phyloP scores from a whole-genome alignment of 2,113 vertebrate species.

The Synodontis membranacea region DNA sequence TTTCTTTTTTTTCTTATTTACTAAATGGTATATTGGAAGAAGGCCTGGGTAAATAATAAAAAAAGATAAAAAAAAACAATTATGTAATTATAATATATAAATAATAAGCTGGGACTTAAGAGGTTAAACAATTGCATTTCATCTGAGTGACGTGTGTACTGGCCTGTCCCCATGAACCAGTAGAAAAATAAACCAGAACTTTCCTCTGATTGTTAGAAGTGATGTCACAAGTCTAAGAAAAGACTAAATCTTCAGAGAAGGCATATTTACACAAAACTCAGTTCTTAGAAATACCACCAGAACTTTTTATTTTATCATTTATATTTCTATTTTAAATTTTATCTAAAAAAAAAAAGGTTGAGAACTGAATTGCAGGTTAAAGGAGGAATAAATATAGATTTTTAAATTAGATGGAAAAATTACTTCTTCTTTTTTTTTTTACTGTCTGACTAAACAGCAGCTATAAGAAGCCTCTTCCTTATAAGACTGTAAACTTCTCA shows the following conservation, averaged over 20 bases:
- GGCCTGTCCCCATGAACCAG: not conserved
- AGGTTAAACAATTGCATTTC: not conserved
- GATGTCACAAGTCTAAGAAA: not conserved
- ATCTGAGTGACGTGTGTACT: not conserved
- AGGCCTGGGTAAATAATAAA: not conserved
- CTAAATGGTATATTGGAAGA: not conserved
- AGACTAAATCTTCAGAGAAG: not conserved
- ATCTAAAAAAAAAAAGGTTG: not conserved
- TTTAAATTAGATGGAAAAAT: not conserved
- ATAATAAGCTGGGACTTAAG: not conserved
- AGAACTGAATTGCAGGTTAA: not conserved
- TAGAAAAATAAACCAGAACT: conserved; percentile 26
- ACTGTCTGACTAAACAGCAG: not conserved
- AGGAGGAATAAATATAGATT: not conserved
- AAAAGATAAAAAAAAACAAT: not conserved
- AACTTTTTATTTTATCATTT: too few species aligned
- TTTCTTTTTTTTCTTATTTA: not conserved
- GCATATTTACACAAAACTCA: not conserved
- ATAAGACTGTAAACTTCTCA: not conserved
- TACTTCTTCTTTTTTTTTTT: too few species aligned
- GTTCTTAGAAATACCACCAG: not conserved
- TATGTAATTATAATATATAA: not conserved
- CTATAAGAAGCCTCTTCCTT: not conserved
- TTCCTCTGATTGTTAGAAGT: conserved; percentile 20
- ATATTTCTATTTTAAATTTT: too few species aligned